Evolutionary conservation across 1,140 invertebrate genomes (phyloP), one percentile per base, ranked within the genome.

Genomic region (Odontomachus brunneus): DNA sequence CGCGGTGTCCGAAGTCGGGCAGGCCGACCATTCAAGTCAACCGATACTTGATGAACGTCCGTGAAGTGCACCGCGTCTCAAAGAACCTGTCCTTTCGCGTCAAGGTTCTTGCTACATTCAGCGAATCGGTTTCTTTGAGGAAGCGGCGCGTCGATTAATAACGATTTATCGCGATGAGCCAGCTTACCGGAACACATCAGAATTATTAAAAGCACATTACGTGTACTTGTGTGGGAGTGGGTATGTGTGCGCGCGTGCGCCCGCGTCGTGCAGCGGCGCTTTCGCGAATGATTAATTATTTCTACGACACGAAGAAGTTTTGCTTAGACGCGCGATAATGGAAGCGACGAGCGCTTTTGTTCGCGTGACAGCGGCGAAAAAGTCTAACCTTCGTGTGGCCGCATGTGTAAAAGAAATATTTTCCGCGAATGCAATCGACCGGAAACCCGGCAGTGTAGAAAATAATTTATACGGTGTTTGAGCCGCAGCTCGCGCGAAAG

Each of bases 101-200:
- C 49, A 4, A 63, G 44, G 60, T 86, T 87, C 71, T 86, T 86
- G 29, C 51, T 0, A 19, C 14, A 63, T 74, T 71, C 75, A 48
- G 22, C 44, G 63, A 67, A 86, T 86, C 82, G 48, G 55, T 53
- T 86, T 86, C 82, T 84, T 84, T 48, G 63, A 66, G 51, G 55
- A 49, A 66, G 19, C 24, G 3, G 33, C 15, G 9, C 29, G 33
- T 71, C 63, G 22, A 81, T 65, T 75, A 72, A 88, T 80, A 63
- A 57, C 82, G 29, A 88, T 88, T 87, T 88, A 84, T 88, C 84
- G 78, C 49, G 22, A 51, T 66, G 75, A 65, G 19, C 53, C 51
- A 22, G 63, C 53, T 69, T 71, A 71, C 65, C 19, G 29, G 33
- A 57, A 71, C 57, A 80, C 38, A 57, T 80, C 33, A 49, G 33